phyloP scores from a whole-genome alignment of 2,888 invertebrate species.

The Ypsolopha scabrella region DNA sequence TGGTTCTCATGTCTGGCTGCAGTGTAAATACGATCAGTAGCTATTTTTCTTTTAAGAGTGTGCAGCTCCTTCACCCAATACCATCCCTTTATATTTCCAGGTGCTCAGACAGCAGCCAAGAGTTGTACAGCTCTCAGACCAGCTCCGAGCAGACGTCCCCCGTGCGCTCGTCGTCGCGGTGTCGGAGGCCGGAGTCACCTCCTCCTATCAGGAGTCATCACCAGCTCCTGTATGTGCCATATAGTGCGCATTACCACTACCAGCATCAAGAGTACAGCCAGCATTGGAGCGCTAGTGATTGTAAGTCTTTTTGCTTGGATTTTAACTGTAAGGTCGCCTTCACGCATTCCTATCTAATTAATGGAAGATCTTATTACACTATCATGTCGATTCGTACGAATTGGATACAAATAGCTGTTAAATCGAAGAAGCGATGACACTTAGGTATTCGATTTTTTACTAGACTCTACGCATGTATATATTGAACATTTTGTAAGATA shows the following conservation, averaged over 20 bases:
- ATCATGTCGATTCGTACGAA: no score
- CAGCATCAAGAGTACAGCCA: conserved; percentile 42
- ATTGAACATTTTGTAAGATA: no score
- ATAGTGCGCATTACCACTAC: conserved; percentile 62
- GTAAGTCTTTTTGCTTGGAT: conserved; percentile 26
- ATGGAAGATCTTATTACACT: no score
- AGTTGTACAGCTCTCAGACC: conserved; percentile 58
- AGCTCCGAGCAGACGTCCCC: conserved; percentile 63
- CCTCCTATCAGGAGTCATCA: conserved; percentile 77
- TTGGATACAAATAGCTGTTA: no score
- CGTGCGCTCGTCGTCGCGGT: conserved; percentile 38
- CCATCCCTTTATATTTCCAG: conserved; percentile 20
- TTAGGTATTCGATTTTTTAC: no score
- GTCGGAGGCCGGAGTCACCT: conserved; percentile 75
- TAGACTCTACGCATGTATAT: no score
- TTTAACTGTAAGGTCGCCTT: neutral
- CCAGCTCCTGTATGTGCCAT: conserved; percentile 78
- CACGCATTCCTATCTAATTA: no score
- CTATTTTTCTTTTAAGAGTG: no score
- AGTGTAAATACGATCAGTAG: no score
- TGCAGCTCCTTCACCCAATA: neutral
- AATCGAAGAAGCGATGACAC: no score
- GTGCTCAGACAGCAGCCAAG: conserved; percentile 59
- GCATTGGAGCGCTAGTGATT: conserved; percentile 42
- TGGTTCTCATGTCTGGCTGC: no score